Conservation (phyloP, 35 echinoderm and acorn worm species). For the Apostichopus japonicus region DNA sequence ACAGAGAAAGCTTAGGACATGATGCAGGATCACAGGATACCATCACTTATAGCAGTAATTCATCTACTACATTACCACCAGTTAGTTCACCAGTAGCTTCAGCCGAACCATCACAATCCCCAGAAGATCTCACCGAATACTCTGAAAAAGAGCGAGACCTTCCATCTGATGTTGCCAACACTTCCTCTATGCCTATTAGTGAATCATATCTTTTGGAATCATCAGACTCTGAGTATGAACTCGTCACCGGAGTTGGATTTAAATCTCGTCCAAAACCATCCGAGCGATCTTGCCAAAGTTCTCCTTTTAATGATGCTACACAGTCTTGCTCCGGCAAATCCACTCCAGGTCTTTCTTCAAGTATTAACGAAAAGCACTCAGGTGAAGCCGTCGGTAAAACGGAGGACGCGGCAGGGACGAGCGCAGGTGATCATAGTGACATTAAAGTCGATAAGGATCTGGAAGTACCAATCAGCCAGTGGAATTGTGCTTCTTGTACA, state of each 20-base stretch:
- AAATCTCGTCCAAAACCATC: not conserved
- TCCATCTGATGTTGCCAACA: not conserved
- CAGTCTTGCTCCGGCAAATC: not conserved
- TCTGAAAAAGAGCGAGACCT: not conserved
- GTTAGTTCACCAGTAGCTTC: not conserved
- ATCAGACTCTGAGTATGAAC: not conserved
- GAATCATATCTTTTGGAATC: not conserved
- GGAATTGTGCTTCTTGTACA: slow-evolving; percentile 82
- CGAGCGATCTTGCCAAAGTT: not conserved
- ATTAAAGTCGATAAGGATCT: not conserved
- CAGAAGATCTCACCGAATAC: not conserved
- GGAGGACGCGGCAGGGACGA: not conserved
- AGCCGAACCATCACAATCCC: not conserved
- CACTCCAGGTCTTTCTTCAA: not conserved
- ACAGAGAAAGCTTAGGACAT: not conserved
- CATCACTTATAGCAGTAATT: not conserved
- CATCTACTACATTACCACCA: not conserved
- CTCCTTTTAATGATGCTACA: not conserved
- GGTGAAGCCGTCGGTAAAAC: not conserved
- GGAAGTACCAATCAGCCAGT: not conserved
- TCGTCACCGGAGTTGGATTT: not conserved
- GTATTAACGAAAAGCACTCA: not conserved
- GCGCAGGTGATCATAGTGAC: too few relatives aligned
- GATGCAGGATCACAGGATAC: not conserved
- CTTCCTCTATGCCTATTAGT: not conserved